Conservation (phyloP, 2,888 invertebrate genomes). For the Griposia aprilina region DNA sequence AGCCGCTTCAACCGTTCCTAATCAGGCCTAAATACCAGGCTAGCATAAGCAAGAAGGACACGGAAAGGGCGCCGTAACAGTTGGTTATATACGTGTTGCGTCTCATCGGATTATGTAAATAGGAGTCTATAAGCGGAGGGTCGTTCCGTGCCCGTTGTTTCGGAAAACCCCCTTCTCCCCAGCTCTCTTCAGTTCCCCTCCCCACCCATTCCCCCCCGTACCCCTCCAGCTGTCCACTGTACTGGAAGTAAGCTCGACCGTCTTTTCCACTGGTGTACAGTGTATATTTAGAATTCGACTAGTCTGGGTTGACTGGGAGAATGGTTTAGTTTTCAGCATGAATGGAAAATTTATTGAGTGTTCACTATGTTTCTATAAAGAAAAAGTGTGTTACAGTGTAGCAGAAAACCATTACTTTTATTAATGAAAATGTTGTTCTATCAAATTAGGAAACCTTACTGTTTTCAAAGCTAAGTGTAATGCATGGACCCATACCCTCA, state of each 20-base stretch:
- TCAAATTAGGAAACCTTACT: background rate
- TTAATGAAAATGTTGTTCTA: background rate
- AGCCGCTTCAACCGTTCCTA: background rate
- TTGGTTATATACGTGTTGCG: slow-evolving; percentile 63
- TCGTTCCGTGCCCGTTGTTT: slow-evolving; percentile 83
- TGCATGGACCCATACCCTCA: background rate
- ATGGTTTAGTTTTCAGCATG: slow-evolving; percentile 26
- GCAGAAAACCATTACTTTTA: background rate
- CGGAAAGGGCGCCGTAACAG: slow-evolving; percentile 58
- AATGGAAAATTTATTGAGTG: slow-evolving; percentile 18
- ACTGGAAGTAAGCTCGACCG: slow-evolving; percentile 70
- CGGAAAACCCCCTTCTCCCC: slow-evolving; percentile 76
- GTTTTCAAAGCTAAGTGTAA: background rate
- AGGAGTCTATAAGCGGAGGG: slow-evolving; percentile 74
- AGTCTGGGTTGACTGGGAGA: slow-evolving; percentile 25
- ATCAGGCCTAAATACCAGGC: slow-evolving; percentile 45
- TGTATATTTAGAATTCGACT: slow-evolving; percentile 52
- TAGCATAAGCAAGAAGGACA: slow-evolving; percentile 55
- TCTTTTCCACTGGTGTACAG: slow-evolving; percentile 42
- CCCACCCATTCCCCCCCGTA: slow-evolving; percentile 7
- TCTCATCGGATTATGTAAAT: slow-evolving; percentile 77
- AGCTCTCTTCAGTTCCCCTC: slow-evolving; percentile 27
- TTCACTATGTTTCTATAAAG: background rate
- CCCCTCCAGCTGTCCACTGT: slow-evolving; percentile 70
- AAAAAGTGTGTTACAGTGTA: background rate